Evolutionary conservation across 2,797 vertebrate genomes (phyloP).

Genomic region (Sphenopsis melanotis): DNA sequence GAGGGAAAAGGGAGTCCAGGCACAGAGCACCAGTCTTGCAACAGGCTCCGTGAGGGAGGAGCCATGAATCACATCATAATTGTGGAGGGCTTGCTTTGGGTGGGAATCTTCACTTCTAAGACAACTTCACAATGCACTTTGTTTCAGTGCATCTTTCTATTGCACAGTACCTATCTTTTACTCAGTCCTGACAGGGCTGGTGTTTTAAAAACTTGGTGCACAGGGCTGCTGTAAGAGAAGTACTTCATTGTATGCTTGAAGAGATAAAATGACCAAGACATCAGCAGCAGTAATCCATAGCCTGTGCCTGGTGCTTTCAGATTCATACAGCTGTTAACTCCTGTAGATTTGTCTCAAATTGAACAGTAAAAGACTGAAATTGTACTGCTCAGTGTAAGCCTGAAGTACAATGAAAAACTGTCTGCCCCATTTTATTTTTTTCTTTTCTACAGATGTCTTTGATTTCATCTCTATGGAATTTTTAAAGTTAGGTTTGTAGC

Average conservation of each 20-base stretch:
- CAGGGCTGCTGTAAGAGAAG: not conserved
- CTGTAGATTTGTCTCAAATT: not conserved
- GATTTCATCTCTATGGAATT: not conserved
- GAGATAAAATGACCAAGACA: not conserved
- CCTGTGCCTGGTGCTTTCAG: not conserved
- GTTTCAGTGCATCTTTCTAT: not conserved
- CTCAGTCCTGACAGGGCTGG: not conserved
- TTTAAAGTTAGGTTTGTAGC: not conserved
- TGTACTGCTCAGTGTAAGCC: not conserved
- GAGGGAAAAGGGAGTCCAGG: not conserved
- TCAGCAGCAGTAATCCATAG: not conserved
- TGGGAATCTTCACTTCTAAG: not conserved
- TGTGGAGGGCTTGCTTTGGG: not conserved
- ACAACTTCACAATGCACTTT: not conserved
- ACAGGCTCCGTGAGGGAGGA: not conserved
- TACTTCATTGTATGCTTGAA: not conserved
- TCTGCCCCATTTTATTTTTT: not conserved
- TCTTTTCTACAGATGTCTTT: not conserved
- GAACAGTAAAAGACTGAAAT: not conserved
- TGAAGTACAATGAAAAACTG: not conserved
- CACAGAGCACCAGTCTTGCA: not conserved
- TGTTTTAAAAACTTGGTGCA: not conserved
- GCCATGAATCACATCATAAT: not conserved
- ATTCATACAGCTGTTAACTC: not conserved
- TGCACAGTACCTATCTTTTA: not conserved